Evolutionary conservation across 2,113 vertebrate species (phyloP).

Genomic region (Corydoras maculifer): DNA sequence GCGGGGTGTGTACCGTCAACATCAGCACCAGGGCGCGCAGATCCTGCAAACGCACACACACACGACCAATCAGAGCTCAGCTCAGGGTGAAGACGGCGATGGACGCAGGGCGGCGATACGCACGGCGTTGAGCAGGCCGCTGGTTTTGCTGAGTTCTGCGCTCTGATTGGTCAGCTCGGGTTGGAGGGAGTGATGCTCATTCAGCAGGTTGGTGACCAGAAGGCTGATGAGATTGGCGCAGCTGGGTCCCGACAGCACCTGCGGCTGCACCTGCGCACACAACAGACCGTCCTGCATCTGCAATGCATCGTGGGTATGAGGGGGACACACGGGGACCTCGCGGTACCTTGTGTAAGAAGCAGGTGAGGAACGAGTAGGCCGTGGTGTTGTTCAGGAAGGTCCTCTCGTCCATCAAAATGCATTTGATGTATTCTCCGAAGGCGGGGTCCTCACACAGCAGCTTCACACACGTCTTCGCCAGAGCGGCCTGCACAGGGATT

Average conservation of each 20-base stretch:
- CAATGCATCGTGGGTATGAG: too few species aligned
- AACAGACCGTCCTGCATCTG: too few species aligned
- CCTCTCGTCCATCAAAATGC: conserved; percentile 95
- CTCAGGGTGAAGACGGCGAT: conserved; percentile 13
- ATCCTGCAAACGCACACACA: conserved; percentile 66
- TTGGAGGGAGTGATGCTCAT: conserved; percentile 86
- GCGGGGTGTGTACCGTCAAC: conserved; percentile 87
- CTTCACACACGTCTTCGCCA: conserved; percentile 95
- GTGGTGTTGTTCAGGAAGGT: conserved; percentile 90
- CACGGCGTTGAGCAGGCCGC: conserved; percentile 92
- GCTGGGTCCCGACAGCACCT: conserved; percentile 91
- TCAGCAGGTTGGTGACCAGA: conserved; percentile 89
- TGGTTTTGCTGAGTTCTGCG: conserved; percentile 88
- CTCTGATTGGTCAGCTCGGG: conserved; percentile 82
- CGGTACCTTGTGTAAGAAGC: conserved; percentile 88
- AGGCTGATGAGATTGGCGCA: conserved; percentile 88
- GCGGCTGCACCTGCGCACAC: conserved; percentile 75
- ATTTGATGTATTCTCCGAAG: conserved; percentile 97
- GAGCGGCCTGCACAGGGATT: conserved; percentile 64
- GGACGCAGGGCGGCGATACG: conserved; percentile 34
- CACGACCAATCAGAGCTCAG: neutral
- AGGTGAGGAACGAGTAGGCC: conserved; percentile 91
- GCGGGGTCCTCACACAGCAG: conserved; percentile 94
- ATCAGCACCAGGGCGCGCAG: conserved; percentile 87
- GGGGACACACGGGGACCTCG: neutral